Base-by-base conservation (phyloP, 30 jellyfish, hydroid and myxozoan species). In the Hydra vulgaris region DNA sequence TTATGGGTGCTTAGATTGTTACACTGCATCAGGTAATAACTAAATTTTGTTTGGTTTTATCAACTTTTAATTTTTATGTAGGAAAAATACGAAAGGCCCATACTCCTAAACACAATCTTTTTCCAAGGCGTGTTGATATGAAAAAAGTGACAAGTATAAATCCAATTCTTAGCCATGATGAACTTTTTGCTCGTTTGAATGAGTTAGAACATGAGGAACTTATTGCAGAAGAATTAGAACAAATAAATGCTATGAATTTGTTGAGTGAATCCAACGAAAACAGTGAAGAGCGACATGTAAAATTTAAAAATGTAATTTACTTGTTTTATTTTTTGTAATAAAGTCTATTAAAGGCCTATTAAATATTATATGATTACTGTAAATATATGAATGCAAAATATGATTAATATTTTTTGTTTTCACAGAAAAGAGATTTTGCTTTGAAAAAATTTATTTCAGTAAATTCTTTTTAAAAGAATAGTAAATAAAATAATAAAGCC, bases 181-280 rank as follows among this genome's bases (percentile, higher is more conserved):
- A 82, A 18, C 85, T 90, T 7, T 79, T 90, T 21, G 88, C 94
- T 7, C 88, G 97, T 1, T 79, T 90, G 54, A 88, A 82, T 53
- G 90, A 90, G 82, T 85, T 89, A 18, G 96, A 89, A 68, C 53
- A 61, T 18, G 95, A 89, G 56, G 96, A 89, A 79, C 23, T 75
- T 52, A 74, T 21, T 23, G 86, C 18, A 7, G 95, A 78, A 74
- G 72, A 80, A 21, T 25, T 26, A 0, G 85, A 66, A 80, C 87
- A 80, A 22, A 1, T 21, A 18, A 70, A 67, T 15, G 54, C 21
- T 7, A 80, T 80, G 73, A 55, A 80, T 25, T 19, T 40, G 61
- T 12, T 40, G 12, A 40, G 61, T 40, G 61, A 3, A 12, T 40
- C 61, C 61, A 40, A 40, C 5, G 61, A 40, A 40, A 12, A 40